A percentile compares a stretch with the other conserved stretches of the same genome.
These are phyloP conservation scores for Takifugu rubripes DNA, from an alignment of 2,797 vertebrate species.

Conservation along the genomic window DNA sequence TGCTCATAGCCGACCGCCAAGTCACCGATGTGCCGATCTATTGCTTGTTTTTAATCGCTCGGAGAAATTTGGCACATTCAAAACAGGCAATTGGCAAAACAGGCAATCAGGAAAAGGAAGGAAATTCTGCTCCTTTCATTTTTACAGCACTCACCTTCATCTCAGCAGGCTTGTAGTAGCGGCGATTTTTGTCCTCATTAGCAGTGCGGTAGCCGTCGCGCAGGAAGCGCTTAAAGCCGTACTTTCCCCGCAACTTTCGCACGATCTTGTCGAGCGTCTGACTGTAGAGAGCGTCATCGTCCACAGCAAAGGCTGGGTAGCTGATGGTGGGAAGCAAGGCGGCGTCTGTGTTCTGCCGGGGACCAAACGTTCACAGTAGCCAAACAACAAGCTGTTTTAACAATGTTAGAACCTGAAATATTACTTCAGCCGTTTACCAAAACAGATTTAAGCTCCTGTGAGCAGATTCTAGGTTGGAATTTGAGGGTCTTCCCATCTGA, in stretches of 20 bases:
- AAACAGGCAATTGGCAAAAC: no score
- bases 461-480: no score
- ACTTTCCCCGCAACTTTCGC: conserved; percentile 90
- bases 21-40: no score
- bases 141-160: conserved; percentile 84
- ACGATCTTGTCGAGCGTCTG: conserved; percentile 95
- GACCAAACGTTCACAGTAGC: neutral
- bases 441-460: no score
- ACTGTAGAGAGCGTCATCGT: conserved; percentile 89
- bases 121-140: neutral
- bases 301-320: conserved; percentile 96
- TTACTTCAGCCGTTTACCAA: neutral
- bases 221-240: conserved; percentile 93
- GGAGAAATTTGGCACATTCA: no score
- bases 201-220: conserved; percentile 92
- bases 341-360: conserved; percentile 89
- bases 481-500: no score
- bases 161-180: conserved; percentile 93
- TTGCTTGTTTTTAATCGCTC: no score
- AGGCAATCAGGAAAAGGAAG: no score
- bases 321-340: conserved; percentile 93
- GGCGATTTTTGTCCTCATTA: conserved; percentile 87
- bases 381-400: neutral
- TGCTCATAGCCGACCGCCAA: no score
- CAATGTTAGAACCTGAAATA: neutral